Base-by-base conservation (phyloP, 2,797 vertebrate genomes). In the Falco naumanni region DNA sequence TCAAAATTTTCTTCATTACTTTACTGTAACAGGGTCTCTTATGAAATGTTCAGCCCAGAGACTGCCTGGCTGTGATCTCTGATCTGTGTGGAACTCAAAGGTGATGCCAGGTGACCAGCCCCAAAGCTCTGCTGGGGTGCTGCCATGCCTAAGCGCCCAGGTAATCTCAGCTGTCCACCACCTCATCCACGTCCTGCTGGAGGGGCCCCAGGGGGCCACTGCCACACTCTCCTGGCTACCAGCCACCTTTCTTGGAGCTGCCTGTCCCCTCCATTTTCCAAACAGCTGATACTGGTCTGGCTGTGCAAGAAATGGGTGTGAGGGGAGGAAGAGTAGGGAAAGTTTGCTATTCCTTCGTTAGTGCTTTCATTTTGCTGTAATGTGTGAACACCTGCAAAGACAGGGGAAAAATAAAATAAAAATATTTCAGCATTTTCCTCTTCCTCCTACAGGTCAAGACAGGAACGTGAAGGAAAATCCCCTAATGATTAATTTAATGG, bases 111-210 rank as follows among this genome's bases (percentile, higher is more conserved):
- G 15, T 9, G 22, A 64, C 22, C 59, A 76, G 16, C 21, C 10
- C 6, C 26, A 74, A 80, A 80, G 51, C 13, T 45, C 48, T 43
- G 6, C 53, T 65, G 50, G 11, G 12, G 8, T 2, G 1, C 31
- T 75, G n/a, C 25, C 0, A 0, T 60, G 43, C 13, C 48, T 75
- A 16, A 75, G 41, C 4, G 29, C 19, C 50, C n/a, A 11, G 0
- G 0, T 2, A 4, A 18, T 5, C 43, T 69, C 70, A 59, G 63
- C 50, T 76, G 26, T 64, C 26, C 24, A 70, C 15, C 34, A 29
- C 6, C 12, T 26, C 51, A 56, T 17, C 43, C 60, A 22, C 0
- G 0, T 37, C 59, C 59, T 41, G 20, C 74, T 82, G 43, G 7
- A 60, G 6, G 3, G 6, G 12, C 13, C 20, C 13, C 39, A 65